These are phyloP conservation scores for Lasiurus cinereus DNA, from an alignment of 2,113 vertebrate genomes.

Conservation along the genomic window DNA sequence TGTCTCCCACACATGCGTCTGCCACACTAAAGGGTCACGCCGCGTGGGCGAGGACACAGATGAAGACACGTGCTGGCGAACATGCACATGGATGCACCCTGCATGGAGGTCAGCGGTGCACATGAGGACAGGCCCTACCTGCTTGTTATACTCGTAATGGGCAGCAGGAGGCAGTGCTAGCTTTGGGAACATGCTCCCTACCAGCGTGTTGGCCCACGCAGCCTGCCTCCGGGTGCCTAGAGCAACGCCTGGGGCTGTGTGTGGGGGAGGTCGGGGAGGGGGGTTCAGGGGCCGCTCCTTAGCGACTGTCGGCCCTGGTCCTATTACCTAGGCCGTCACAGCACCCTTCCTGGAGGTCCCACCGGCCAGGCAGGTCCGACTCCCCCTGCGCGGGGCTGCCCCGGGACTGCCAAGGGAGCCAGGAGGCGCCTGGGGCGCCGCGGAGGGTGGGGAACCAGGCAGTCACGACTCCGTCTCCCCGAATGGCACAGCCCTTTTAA, in stretches of 20 bases:
- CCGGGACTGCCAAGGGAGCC: background rate
- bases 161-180: fast-evolving
- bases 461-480: conserved; percentile 84
- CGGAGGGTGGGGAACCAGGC: conserved; percentile 64
- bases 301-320: background rate
- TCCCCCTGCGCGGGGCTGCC: background rate
- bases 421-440: conserved; percentile 11
- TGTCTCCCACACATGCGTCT: background rate
- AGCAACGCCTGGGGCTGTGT: background rate
- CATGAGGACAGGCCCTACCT: no score
- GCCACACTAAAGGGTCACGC: no score
- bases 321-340: background rate
- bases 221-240: background rate
- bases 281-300: background rate
- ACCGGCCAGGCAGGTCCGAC: background rate
- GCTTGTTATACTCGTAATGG: background rate
- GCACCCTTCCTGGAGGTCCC: background rate
- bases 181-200: fast-evolving
- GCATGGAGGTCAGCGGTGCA: background rate
- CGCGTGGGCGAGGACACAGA: background rate
- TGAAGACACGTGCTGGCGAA: background rate
- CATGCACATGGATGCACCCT: background rate
- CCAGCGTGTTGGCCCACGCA: fast-evolving
- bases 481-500: conserved; percentile 81
- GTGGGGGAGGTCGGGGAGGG: no score